Base-by-base conservation (phyloP, 2,113 vertebrate genomes). In the Oreochromis niloticus region DNA sequence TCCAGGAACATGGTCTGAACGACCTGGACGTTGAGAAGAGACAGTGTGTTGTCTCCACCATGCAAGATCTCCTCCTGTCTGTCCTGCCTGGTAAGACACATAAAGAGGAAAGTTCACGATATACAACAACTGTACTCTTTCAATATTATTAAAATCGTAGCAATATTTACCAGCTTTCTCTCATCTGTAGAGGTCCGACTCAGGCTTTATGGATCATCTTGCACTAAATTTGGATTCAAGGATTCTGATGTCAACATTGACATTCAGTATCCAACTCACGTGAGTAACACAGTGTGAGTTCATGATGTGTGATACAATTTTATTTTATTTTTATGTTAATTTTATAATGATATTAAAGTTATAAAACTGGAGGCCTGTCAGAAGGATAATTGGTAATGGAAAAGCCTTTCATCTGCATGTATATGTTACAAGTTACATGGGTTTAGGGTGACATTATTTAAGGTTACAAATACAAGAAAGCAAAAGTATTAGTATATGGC, bases 221-320 rank as follows among this genome's bases (percentile, higher is more conserved):
- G 92, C 91, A 98, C 97, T 83, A 96, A 96, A 93, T 97, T 99
- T 95, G 98, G 98, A 94, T 99, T 99, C 94, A 98, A 96, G 94
- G 97, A 97, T 91, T 99, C 98, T 16, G 98, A 99, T 89, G 93
- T 99, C 90, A 99, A 99, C 93, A 97, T 99, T 93, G 98, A 99
- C 94, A 96, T 97, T 92, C 97, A 98, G 87, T 98, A 97, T 95
- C 98, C 98, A 88, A 92, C 94, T 89, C 96, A 89, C 48, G 98
- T 99, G 97, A 98, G 98, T 98, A 97, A 88, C 30, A 11, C 54
- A 59, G 61, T 68, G 63, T 87, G 57, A 88, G 66, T 75, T 89
- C 22, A 52, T 81, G 3, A 83, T 79, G 50, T 87, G 84, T 68
- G 48, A 79, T 59, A 22, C 19, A 12, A 10, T 73, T 50, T 46